These are phyloP conservation scores for Linepithema humile DNA, from an alignment of 1,140 invertebrate genomes.

Conservation along the genomic window DNA sequence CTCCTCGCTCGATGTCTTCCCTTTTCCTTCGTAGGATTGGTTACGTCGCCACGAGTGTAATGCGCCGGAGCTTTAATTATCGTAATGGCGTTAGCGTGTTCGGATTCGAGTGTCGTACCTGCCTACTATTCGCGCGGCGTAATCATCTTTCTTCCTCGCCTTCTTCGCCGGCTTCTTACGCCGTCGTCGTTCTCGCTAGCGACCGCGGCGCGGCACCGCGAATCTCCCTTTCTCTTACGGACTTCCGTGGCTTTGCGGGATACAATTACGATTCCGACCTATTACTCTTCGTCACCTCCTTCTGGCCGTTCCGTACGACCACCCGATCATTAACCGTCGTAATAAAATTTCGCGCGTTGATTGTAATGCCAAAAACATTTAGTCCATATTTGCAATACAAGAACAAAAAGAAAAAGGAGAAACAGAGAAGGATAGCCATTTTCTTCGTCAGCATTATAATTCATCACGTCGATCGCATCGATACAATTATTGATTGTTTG, in stretches of 20 bases:
- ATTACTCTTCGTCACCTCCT: background rate
- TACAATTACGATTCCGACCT: background rate
- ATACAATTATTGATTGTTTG: slow-evolving; percentile 21
- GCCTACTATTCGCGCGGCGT: background rate
- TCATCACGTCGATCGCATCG: background rate
- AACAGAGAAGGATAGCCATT: slow-evolving; percentile 50
- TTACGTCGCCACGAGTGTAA: slow-evolving; percentile 56
- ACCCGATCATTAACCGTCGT: background rate
- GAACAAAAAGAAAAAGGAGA: slow-evolving; percentile 42
- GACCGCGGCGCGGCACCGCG: background rate
- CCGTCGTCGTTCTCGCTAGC: background rate
- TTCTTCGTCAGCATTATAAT: slow-evolving; percentile 18
- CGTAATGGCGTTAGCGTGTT: slow-evolving; percentile 63
- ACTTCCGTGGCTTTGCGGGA: background rate
- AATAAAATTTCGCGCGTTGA: background rate
- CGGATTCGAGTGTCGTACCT: slow-evolving; percentile 22
- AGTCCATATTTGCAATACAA: background rate
- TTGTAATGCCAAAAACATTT: background rate
- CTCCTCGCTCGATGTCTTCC: background rate
- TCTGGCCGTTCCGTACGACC: background rate
- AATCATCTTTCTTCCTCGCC: slow-evolving; percentile 57
- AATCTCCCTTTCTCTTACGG: background rate
- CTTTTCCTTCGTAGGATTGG: slow-evolving; percentile 15
- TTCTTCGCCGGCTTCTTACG: background rate
- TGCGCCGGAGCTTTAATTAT: slow-evolving; percentile 66